Conservation (phyloP, 2,888 invertebrate genomes). For the Copidosoma aretas region DNA sequence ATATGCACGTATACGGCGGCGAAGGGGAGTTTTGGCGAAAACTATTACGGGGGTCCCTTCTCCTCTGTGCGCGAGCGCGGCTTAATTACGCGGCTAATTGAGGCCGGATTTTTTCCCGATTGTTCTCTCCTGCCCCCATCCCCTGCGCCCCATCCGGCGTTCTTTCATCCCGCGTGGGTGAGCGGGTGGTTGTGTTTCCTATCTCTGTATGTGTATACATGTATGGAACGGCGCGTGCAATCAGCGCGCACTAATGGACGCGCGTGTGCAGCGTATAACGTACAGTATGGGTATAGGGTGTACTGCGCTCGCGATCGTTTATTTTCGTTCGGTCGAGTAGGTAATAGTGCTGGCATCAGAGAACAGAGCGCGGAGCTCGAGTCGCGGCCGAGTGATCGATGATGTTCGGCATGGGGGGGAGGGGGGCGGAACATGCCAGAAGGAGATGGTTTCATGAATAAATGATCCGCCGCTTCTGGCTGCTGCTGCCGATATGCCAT, state of each 20-base stretch:
- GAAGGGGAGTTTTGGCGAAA: slow-evolving; percentile 35
- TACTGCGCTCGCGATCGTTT: slow-evolving; percentile 15
- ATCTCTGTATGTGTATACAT: not conserved
- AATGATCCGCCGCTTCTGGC: slow-evolving; percentile 4
- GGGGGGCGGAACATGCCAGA: not conserved
- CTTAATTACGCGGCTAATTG: slow-evolving; percentile 38
- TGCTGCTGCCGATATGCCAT: not conserved
- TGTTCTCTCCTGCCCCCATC: slow-evolving; percentile 1
- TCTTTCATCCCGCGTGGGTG: not conserved
- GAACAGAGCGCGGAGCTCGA: not conserved
- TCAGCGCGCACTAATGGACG: slow-evolving; percentile 24
- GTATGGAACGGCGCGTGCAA: not conserved
- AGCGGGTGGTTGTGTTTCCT: too few relatives aligned
- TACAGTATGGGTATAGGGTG: too few relatives aligned
- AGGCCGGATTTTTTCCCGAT: slow-evolving; percentile 25
- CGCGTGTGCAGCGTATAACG: not conserved
- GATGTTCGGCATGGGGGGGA: not conserved
- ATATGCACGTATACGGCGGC: not conserved
- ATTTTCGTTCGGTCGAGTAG: slow-evolving; percentile 16
- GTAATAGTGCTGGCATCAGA: too few relatives aligned
- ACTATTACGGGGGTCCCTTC: slow-evolving; percentile 20
- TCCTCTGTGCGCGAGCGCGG: not conserved
- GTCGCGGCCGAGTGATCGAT: slow-evolving; percentile 28
- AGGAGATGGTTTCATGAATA: slow-evolving; percentile 15
- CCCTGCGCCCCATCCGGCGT: not conserved